Conservation (phyloP, 2,797 vertebrate genomes). For the Gastrophryne carolinensis region DNA sequence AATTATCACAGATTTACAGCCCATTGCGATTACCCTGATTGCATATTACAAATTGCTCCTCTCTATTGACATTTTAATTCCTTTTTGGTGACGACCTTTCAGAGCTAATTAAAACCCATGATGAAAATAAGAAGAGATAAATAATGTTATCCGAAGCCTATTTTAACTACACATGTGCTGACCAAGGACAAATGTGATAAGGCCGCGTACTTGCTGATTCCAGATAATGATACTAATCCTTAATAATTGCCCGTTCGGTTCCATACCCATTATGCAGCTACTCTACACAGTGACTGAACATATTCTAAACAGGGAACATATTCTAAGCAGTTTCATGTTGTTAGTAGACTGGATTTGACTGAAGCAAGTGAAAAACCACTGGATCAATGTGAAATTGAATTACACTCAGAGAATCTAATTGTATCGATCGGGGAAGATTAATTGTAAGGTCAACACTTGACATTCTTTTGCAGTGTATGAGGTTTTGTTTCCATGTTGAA, state of each 20-base stretch:
- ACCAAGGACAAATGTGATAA: not conserved
- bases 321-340: too few relatives aligned
- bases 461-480: too few relatives aligned
- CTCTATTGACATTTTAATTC: constrained; percentile 35
- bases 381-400: not conserved
- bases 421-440: not conserved
- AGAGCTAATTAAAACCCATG: constrained; percentile 37
- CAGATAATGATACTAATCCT: constrained; percentile 21
- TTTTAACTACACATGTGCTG: not conserved
- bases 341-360: not conserved
- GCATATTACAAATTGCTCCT: constrained; percentile 11
- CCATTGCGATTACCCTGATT: not conserved
- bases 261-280: not conserved
- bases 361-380: not conserved
- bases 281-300: not conserved
- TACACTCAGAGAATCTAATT: not conserved
- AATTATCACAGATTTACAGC: constrained; percentile 34
- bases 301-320: not conserved
- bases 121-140: constrained; percentile 21
- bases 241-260: not conserved
- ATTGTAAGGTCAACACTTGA: too few relatives aligned
- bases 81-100: constrained; percentile 35
- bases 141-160: not conserved
- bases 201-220: not conserved
- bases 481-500: too few relatives aligned